phyloP scores from a whole-genome alignment of 2,113 vertebrate genomes.

The Haemorhous mexicanus region DNA sequence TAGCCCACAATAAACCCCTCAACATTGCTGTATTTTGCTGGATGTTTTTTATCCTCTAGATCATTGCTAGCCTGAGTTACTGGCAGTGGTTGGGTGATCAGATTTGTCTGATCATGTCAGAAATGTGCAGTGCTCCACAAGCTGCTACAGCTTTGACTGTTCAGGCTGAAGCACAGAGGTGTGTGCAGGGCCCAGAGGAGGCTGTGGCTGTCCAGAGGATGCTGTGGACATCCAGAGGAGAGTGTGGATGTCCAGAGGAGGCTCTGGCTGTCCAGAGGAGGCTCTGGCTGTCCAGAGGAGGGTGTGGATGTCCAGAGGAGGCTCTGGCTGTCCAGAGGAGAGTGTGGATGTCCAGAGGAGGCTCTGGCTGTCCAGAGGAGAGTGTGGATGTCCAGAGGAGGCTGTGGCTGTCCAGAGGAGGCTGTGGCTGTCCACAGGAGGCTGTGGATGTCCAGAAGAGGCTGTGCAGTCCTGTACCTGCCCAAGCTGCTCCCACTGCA shows the following conservation, averaged over 20 bases:
- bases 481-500: accelerated
- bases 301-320: too few relatives aligned
- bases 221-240: neutral
- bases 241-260: neutral
- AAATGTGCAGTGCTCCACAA: neutral
- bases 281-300: too few relatives aligned
- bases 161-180: neutral
- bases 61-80: neutral
- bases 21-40: conserved; percentile 11
- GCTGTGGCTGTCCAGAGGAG: neutral
- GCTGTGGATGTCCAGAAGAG: too few relatives aligned
- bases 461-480: neutral
- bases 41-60: neutral
- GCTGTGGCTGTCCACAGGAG: neutral
- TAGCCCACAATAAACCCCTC: neutral
- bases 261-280: neutral
- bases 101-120: neutral
- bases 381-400: neutral
- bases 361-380: too few relatives aligned
- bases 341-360: neutral
- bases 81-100: neutral
- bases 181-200: neutral
- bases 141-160: neutral
- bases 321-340: too few relatives aligned
- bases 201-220: neutral